Percentiles rank a stretch among this genome's conserved stretches.
These are phyloP conservation scores for Bubalus kerabau DNA, from an alignment of 2,113 vertebrate genomes.

Conservation along the genomic window DNA sequence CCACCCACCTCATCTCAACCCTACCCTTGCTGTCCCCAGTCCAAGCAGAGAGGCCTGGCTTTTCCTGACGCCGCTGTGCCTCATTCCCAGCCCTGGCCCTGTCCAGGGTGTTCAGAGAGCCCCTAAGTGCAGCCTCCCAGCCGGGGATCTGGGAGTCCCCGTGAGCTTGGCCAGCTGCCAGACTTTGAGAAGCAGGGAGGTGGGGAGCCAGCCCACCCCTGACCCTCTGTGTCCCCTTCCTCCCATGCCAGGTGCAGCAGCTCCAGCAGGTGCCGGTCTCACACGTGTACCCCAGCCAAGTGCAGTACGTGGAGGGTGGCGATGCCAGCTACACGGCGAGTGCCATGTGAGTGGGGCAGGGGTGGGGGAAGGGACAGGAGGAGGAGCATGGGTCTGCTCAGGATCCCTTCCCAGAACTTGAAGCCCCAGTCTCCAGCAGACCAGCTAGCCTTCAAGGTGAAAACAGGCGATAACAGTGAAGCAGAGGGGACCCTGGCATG, in stretches of 20 bases:
- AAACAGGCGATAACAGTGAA: neutral
- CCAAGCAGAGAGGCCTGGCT: neutral
- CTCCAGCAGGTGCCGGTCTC: conserved; percentile 90
- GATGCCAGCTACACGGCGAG: conserved; percentile 86
- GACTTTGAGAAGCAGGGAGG: neutral
- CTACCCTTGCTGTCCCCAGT: neutral
- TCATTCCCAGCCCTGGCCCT: neutral
- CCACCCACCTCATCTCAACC: neutral
- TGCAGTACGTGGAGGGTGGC: conserved; percentile 90
- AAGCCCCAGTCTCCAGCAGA: too few relatives aligned
- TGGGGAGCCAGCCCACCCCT: neutral
- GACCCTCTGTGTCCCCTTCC: neutral
- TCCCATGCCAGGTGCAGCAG: conserved; percentile 84
- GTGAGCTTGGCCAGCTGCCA: neutral
- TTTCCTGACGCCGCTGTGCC: neutral
- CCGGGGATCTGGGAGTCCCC: neutral
- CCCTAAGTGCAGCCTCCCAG: neutral
- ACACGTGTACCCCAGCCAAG: conserved; percentile 89
- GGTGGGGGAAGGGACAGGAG: too few relatives aligned
- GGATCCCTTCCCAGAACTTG: neutral
- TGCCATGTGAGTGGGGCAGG: conserved; percentile 84
- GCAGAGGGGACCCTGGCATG: neutral
- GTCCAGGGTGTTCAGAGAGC: neutral
- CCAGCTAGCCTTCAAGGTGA: neutral
- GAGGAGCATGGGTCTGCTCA: accelerated